Evolutionary conservation across 2,797 vertebrate genomes (phyloP).

Genomic region (Phrynocephalus forsythii): DNA sequence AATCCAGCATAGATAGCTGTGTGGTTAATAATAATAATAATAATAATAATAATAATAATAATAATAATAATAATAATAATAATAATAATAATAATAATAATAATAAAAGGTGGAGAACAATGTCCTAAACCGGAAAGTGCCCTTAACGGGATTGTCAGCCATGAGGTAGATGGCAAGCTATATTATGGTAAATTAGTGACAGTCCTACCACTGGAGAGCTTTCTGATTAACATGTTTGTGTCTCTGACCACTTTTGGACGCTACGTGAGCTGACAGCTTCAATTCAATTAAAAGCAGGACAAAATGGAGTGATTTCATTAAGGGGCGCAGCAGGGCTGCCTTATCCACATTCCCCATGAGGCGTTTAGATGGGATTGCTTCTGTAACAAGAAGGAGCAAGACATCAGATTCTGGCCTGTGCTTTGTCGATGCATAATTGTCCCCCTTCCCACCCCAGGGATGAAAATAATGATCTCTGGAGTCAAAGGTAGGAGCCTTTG

Average conservation of each 20-base stretch:
- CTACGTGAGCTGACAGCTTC: slow-evolving; percentile 4
- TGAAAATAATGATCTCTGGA: slow-evolving; percentile 22
- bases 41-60: too few relatives aligned
- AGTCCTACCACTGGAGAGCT: slow-evolving; percentile 39
- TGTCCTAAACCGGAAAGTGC: slow-evolving; percentile 27
- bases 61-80: too few relatives aligned
- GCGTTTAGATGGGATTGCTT: not conserved
- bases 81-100: too few relatives aligned
- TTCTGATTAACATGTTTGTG: slow-evolving; percentile 22
- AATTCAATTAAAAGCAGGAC: slow-evolving; percentile 15
- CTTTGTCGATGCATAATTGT: not conserved
- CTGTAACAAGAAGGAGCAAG: not conserved
- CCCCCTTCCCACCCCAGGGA: slow-evolving; percentile 17
- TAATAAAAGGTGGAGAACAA: slow-evolving; percentile 39
- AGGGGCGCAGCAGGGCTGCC: not conserved
- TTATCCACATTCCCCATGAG: not conserved
- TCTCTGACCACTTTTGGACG: slow-evolving; percentile 20
- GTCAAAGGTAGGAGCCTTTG: slow-evolving; percentile 23
- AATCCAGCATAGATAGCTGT: too few relatives aligned
- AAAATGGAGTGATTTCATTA: not conserved
- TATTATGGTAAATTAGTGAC: not conserved
- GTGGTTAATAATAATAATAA: too few relatives aligned
- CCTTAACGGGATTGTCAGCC: slow-evolving; percentile 35
- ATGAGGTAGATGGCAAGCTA: slow-evolving; percentile 34
- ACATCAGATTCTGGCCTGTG: slow-evolving; percentile 8